Base-by-base conservation (phyloP, 2,797 vertebrate genomes). In the Mus minutoides region DNA sequence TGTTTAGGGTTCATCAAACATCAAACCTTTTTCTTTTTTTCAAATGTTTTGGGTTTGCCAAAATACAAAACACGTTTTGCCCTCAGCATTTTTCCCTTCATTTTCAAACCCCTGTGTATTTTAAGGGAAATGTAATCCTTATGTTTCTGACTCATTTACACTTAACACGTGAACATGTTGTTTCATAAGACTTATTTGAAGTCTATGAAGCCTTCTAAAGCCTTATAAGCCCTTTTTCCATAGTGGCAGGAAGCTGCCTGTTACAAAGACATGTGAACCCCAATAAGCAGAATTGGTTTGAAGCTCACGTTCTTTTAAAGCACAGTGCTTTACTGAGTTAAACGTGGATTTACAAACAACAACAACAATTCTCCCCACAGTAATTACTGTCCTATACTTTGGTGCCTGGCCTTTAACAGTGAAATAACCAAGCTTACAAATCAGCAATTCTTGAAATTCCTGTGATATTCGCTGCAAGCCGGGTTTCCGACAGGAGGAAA, bases 81-180 rank as follows among this genome's bases (percentile, higher is more conserved):
- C 97, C 49, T 97, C 76, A 97, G 97, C 97, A 95, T 96, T 97
- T 97, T 98, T 96, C 93, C 96, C 96, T 97, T 97, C 96, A 93
- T 98, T 97, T 97, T 97, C 95, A 98, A 97, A 97, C 94, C 97
- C 93, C 92, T 97, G 82, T 97, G 93, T 97, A 95, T 98, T 97
- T 97, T 97, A 97, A 97, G 93, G 94, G 82, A 97, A 98, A 98
- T 98, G 85, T 97, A 97, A 97, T 97, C 97, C 96, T 97, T 96
- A 98, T 98, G 97, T 98, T 97, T 97, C 97, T 97, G 97, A 97
- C 94, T 98, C 97, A 97, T 97, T 98, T 97, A 97, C 97, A 97
- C 97, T 97, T 97, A 97, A 97, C 96, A 97, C 89, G 92, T 97
- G 97, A 97, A 97, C 95, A 97, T 94, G 76, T 90, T 96, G 92